phyloP scores from a whole-genome alignment of 2,113 vertebrate species.

The Sorex araneus region DNA sequence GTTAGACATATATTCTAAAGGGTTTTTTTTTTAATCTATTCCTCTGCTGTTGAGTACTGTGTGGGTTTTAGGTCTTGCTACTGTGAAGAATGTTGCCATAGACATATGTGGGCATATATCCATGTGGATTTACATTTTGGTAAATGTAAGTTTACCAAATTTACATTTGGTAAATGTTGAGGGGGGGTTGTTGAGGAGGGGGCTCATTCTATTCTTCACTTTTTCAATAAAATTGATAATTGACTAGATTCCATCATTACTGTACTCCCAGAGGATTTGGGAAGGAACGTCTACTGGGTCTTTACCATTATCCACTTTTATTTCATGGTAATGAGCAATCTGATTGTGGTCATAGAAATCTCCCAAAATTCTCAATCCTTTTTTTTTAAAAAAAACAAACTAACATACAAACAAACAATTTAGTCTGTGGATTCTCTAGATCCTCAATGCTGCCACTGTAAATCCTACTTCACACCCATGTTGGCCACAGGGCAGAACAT shows the following conservation, averaged over 20 bases:
- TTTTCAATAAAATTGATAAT: neutral
- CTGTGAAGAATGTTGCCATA: too few species aligned
- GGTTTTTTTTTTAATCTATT: too few species aligned
- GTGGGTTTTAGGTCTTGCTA: too few species aligned
- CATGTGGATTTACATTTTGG: too few species aligned
- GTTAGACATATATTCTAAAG: too few species aligned
- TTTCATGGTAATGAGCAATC: neutral
- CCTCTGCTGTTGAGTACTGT: too few species aligned
- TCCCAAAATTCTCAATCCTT: neutral
- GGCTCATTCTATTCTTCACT: too few species aligned
- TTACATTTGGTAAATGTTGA: too few species aligned
- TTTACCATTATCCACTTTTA: neutral
- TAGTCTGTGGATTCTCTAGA: neutral
- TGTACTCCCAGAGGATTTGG: neutral
- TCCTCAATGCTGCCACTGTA: neutral
- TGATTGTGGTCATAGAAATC: neutral
- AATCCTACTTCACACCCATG: neutral
- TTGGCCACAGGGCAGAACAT: neutral
- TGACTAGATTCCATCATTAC: neutral
- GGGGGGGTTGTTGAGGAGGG: too few species aligned
- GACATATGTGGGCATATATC: too few species aligned
- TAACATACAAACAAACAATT: too few species aligned
- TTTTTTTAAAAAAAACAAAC: constrained; percentile 17
- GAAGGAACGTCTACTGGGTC: neutral
- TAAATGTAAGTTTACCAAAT: too few species aligned